Evolutionary conservation across 1,140 invertebrate genomes (phyloP), one percentile per base, ranked within the genome.

Genomic region (Leucophenga varia): DNA sequence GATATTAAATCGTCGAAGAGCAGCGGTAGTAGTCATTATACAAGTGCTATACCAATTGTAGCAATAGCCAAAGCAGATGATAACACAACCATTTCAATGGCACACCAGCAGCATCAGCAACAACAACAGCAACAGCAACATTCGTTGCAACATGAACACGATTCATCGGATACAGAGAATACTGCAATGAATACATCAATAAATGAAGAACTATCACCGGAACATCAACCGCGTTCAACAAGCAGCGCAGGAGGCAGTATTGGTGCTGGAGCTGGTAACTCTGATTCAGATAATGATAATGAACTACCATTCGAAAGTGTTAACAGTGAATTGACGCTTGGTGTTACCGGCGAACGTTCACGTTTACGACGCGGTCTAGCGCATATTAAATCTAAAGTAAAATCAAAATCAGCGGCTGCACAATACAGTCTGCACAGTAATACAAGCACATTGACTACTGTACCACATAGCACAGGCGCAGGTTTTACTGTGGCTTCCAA

Each of bases 1-100:
- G 72, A 74, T 32, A 74, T 74, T 22, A 74, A 74, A 54, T 71
- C 71, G 13, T 74, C 72, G 2, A 74, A 74, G 55, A 58, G 56
- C 51, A 54, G 22, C 30, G n/a, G n/a, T n/a, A 52, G 21, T 46
- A 47, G 3, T 25, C 22, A 5, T 6, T 6, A 25, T 25, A 6
- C 22, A 25, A 10, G 22, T 6, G 22, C 10, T 25, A 25, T 6
- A 25, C 32, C 31, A 22, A 36, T 31, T 25, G 21, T 35, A 17
- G 36, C 49, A 16, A 42, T 38, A 10, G 25, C 39, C 16, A 36
- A 18, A 17, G 40, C 47, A 13, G 36, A 38, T 31, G 37, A 21
- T 25, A 21, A 50, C 31, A 16, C 42, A 28, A 43, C 42, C 45
- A 22, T 20, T 16, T 18, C 2, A 35, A 35, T 37, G 34, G 13